A percentile compares a stretch with the other conserved stretches of the same genome.
These are phyloP conservation scores for Helicoverpa armigera DNA, from an alignment of 1,140 invertebrate species.

Conservation along the genomic window DNA sequence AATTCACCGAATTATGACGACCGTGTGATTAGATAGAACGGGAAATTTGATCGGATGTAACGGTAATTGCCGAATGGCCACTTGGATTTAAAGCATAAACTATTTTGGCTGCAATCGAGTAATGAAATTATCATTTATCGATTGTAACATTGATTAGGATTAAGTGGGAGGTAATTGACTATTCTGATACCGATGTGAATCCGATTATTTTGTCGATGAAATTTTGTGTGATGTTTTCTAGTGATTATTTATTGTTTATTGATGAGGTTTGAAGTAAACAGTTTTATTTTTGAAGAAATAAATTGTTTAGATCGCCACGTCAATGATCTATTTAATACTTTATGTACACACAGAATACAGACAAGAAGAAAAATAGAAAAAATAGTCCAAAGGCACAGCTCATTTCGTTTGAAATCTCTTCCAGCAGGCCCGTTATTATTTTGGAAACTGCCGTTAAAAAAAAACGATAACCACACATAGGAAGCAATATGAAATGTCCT, in stretches of 20 bases:
- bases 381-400: no score
- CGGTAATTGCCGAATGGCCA: not conserved
- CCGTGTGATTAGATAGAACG: conserved; percentile 49
- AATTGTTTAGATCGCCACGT: no score
- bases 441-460: no score
- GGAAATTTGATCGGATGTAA: conserved; percentile 63
- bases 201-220: not conserved
- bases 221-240: not conserved
- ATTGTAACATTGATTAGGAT: conserved; percentile 4
- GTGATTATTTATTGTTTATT: not conserved
- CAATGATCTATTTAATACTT: no score
- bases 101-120: conserved; percentile 10
- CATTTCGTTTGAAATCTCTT: no score
- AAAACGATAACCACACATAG: no score
- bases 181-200: not conserved
- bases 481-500: no score
- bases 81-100: not conserved
- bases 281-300: no score
- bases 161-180: not conserved
- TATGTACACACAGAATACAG: no score
- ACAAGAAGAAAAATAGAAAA: no score
- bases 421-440: no score
- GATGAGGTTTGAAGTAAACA: not conserved
- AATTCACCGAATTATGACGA: no score
- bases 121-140: conserved; percentile 29